Base-by-base conservation (phyloP, 2,113 vertebrate species). In the Andinoacara biseriatus region DNA sequence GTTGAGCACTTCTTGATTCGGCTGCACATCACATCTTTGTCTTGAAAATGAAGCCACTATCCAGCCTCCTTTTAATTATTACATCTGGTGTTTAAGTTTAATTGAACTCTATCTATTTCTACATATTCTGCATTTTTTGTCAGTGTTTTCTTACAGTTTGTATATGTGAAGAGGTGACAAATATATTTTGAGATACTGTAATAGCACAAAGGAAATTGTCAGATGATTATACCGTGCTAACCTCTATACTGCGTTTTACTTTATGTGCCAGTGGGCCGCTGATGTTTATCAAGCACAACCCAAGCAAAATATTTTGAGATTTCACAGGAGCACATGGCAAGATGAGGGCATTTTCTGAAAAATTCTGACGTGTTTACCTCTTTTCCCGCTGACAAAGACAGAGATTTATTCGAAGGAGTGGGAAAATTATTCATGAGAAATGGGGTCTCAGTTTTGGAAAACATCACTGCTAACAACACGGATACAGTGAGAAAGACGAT, bases 1-100 rank as follows among this genome's bases (percentile, higher is more conserved):
- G 92, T 93, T 80, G 82, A 87, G 63, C 74, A 81, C 90, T 89
- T 83, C 40, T 74, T 22, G 74, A 90, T 80, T 72, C 78, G 5
- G 20, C 74, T 58, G 85, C 81, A 90, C 89, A 84, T 90, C 84
- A 87, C 67, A 80, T 79, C 80, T 57, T 24, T 52, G 43, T 83
- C 80, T 67, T 43, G 6, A 82, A 90, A 89, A 88, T 22, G 3
- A 77, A 88, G 38, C 46, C 59, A 35, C 77, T 29, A 9, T 54
- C n/a, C 69, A 77, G 57, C n/a, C 33, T 33, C 14, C 52, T 24
- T 60, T 10, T 33, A 18, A 58, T 58, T 20, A 31, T 54, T 38
- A 43, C 31, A 5, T 74, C 24, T 74, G 13, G 10, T 13, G 40
- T 29, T 13, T 11, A 20, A 22, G 17, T 61, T 57, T 79, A 29